phyloP scores from a whole-genome alignment of 2,113 vertebrate genomes.

The Coracopsis vasa region DNA sequence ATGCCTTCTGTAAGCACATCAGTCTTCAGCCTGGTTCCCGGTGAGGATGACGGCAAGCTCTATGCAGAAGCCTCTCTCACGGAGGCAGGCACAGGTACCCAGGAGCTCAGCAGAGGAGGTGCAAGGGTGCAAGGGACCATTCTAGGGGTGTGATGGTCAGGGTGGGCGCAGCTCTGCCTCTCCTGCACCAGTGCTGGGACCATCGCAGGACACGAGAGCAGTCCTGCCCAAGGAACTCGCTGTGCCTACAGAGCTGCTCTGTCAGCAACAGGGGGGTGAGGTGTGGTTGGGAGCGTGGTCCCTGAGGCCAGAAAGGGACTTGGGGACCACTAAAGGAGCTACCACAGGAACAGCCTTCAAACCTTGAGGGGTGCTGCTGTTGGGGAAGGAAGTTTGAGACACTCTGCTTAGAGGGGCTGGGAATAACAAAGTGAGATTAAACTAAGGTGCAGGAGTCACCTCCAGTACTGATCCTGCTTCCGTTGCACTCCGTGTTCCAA shows the following conservation, averaged over 20 bases:
- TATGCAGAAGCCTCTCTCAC: conserved; percentile 36
- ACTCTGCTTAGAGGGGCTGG: neutral
- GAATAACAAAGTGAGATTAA: neutral
- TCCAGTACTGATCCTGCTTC: neutral
- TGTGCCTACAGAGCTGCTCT: neutral
- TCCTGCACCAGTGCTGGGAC: neutral
- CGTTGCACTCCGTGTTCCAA: neutral
- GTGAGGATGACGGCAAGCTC: neutral
- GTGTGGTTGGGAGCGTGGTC: neutral
- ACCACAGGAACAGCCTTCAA: neutral
- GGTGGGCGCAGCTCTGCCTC: neutral
- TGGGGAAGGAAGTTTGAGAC: neutral
- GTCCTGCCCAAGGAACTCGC: neutral
- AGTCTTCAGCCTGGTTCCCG: conserved; percentile 28
- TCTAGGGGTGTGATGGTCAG: neutral
- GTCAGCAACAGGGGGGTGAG: neutral
- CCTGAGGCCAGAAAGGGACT: neutral
- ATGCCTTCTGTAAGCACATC: conserved; percentile 33
- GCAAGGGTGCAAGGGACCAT: neutral
- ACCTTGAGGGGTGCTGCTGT: neutral
- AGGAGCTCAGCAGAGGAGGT: neutral
- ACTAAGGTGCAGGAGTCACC: neutral
- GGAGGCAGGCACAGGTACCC: conserved; percentile 66
- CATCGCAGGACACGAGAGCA: neutral
- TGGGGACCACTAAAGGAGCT: neutral